Conservation (phyloP, 2,113 vertebrate genomes). For the Phyllostomus discolor region DNA sequence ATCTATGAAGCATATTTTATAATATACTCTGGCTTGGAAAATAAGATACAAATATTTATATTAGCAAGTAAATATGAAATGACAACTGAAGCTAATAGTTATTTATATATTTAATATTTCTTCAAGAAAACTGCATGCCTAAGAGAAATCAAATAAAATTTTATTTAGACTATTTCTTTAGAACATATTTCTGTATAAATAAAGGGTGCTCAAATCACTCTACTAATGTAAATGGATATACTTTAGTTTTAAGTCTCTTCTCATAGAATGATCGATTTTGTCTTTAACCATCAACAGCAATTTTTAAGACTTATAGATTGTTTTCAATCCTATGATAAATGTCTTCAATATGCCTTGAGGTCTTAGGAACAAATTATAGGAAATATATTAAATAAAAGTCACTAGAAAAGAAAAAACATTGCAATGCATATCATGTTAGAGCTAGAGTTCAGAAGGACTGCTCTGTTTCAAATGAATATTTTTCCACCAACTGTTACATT, state of each 20-base stretch:
- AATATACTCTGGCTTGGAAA: not conserved
- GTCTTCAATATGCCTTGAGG: slow-evolving; percentile 1
- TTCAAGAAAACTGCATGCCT: not conserved
- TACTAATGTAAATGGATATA: not conserved
- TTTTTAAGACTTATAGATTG: not conserved
- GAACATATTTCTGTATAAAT: not conserved
- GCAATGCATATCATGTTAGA: not conserved
- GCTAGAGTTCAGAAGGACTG: not conserved
- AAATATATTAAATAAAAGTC: slow-evolving; percentile 20
- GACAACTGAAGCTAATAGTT: not conserved
- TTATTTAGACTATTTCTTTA: not conserved
- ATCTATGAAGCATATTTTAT: not conserved
- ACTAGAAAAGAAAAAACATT: not conserved
- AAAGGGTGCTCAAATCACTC: not conserved
- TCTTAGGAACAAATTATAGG: not conserved
- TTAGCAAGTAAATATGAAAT: not conserved
- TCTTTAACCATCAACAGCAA: not conserved
- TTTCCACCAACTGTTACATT: not conserved
- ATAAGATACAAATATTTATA: not conserved
- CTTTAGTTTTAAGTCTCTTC: not conserved
- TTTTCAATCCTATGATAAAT: slow-evolving; percentile 6
- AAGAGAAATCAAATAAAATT: not conserved
- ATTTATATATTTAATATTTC: not conserved
- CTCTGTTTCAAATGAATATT: not conserved
- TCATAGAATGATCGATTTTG: not conserved